Conservation (phyloP, 2,797 vertebrate genomes). For the Labeo calbasu region DNA sequence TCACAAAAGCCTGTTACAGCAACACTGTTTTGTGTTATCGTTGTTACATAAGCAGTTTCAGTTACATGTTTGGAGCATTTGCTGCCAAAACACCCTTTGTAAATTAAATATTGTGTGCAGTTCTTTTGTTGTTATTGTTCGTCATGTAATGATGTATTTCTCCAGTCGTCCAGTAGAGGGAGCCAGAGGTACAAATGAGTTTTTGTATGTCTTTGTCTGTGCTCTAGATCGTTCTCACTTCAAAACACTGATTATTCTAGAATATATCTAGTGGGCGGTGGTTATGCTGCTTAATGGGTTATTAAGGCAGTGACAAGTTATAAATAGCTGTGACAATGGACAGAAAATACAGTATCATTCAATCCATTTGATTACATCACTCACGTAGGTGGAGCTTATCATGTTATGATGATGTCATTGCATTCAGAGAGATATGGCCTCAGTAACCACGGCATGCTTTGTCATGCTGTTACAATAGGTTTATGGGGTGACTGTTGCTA, state of each 20-base stretch:
- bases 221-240: neutral
- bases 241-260: conserved; percentile 22
- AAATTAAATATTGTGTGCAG: neutral
- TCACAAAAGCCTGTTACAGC: neutral
- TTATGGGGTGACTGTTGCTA: neutral
- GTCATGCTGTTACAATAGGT: neutral
- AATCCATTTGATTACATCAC: conserved; percentile 21
- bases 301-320: neutral
- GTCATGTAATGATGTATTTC: conserved; percentile 2
- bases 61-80: neutral
- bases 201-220: conserved; percentile 33
- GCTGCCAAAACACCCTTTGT: conserved; percentile 1
- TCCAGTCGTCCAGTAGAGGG: conserved; percentile 63
- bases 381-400: conserved; percentile 13
- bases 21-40: neutral
- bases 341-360: neutral
- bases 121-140: conserved; percentile 29
- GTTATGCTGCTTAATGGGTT: neutral
- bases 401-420: conserved; percentile 52
- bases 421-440: neutral
- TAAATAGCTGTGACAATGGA: neutral
- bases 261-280: neutral
- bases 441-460: neutral
- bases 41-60: conserved; percentile 3
- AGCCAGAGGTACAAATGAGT: conserved; percentile 59